phyloP scores from a whole-genome alignment of 2,888 invertebrate species.

The Agrochola lota region DNA sequence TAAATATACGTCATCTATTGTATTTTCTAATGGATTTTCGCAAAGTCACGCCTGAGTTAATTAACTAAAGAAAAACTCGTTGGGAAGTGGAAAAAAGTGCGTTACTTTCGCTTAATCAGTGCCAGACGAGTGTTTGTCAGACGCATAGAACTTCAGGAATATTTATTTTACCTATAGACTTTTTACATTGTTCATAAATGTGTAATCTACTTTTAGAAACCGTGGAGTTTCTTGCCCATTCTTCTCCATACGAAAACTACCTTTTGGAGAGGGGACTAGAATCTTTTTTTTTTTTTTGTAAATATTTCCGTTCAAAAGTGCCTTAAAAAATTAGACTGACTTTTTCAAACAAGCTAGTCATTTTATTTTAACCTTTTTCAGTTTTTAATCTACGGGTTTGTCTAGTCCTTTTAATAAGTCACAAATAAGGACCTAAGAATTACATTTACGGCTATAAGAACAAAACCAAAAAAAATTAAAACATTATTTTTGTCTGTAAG shows the following conservation, averaged over 20 bases:
- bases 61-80: not conserved
- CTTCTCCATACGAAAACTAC: too few relatives aligned
- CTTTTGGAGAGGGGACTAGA: too few relatives aligned
- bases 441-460: too few relatives aligned
- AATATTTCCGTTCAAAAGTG: too few relatives aligned
- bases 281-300: too few relatives aligned
- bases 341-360: not conserved
- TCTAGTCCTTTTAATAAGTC: not conserved
- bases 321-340: too few relatives aligned
- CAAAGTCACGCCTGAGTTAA: too few relatives aligned
- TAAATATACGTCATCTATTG: too few relatives aligned
- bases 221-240: too few relatives aligned
- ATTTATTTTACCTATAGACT: not conserved
- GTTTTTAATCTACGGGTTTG: not conserved
- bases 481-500: not conserved
- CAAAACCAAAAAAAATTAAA: too few relatives aligned
- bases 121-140: not conserved
- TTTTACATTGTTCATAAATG: not conserved
- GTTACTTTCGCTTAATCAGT: not conserved
- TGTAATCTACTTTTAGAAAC: not conserved
- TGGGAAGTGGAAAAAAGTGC: not conserved
- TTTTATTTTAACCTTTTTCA: not conserved
- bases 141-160: not conserved
- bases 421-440: not conserved
- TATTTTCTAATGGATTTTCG: too few relatives aligned